A percentile compares a stretch with the other conserved stretches of the same genome.
Evolutionary conservation across 2,888 invertebrate genomes (phyloP).

Genomic region (Hylaea fasciaria): DNA sequence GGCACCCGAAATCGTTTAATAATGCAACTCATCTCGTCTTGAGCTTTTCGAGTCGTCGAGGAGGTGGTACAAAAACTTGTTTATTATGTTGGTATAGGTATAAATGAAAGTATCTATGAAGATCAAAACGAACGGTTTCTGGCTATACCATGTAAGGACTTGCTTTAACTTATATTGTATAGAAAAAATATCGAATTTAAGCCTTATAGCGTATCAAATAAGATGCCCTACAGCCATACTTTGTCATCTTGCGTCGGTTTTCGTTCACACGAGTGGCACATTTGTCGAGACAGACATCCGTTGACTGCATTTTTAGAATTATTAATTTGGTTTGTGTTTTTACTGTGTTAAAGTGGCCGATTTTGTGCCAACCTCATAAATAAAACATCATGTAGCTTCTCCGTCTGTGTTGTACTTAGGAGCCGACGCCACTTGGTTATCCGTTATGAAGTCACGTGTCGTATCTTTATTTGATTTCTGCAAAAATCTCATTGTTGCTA

Average conservation of each 20-base stretch:
- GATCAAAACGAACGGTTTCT: conserved; percentile 11
- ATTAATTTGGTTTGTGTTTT: conserved; percentile 80
- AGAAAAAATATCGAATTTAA: conserved; percentile 39
- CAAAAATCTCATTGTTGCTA: conserved; percentile 28
- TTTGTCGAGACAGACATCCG: conserved; percentile 63
- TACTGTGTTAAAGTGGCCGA: conserved; percentile 76
- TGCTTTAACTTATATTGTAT: conserved; percentile 32
- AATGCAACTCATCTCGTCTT: conserved; percentile 54
- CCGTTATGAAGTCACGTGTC: conserved; percentile 41
- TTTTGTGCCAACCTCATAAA: conserved; percentile 77
- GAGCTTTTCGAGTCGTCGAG: conserved; percentile 34
- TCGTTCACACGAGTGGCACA: conserved; percentile 58
- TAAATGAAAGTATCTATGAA: conserved; percentile 31
- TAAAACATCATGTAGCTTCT: conserved; percentile 71
- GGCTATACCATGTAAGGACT: not conserved
- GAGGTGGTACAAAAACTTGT: conserved; percentile 41
- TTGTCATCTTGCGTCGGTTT: conserved; percentile 55
- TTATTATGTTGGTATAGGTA: conserved; percentile 32
- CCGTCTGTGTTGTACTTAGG: conserved; percentile 60
- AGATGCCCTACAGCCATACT: conserved; percentile 54
- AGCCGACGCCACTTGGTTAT: conserved; percentile 64
- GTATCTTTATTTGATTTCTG: conserved; percentile 31
- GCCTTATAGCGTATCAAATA: conserved; percentile 49
- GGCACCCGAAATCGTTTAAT: conserved; percentile 60
- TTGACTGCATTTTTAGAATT: conserved; percentile 81